Evolutionary conservation across 2,888 invertebrate species (phyloP).

Genomic region (Augiades crinisus): DNA sequence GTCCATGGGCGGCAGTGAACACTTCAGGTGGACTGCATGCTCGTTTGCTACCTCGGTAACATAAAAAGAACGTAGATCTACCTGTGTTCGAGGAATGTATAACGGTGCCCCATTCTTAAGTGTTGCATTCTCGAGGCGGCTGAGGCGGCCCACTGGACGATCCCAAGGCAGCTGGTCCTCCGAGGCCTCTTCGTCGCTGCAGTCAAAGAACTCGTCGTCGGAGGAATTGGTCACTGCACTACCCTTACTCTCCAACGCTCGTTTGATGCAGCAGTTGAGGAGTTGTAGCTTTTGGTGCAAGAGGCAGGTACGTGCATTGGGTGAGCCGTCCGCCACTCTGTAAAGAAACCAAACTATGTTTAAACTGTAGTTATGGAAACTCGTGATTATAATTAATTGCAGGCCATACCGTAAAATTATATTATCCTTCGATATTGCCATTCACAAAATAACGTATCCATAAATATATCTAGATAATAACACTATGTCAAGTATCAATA

Average conservation of each 20-base stretch:
- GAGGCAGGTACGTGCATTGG: slow-evolving; percentile 94
- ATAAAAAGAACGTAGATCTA: slow-evolving; percentile 30
- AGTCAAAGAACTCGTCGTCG: slow-evolving; percentile 91
- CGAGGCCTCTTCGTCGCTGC: slow-evolving; percentile 81
- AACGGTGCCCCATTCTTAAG: slow-evolving; percentile 67
- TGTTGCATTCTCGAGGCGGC: slow-evolving; percentile 57
- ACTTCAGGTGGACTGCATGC: no score
- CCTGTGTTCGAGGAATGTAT: slow-evolving; percentile 71
- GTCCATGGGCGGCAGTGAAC: no score
- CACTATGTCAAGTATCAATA: no score
- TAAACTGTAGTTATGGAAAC: not conserved
- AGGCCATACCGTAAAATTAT: no score
- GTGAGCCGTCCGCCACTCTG: slow-evolving; percentile 90
- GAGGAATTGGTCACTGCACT: slow-evolving; percentile 64
- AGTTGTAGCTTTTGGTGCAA: slow-evolving; percentile 97
- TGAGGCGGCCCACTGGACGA: slow-evolving; percentile 61
- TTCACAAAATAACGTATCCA: no score
- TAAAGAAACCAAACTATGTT: slow-evolving; percentile 38
- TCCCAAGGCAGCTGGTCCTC: slow-evolving; percentile 72
- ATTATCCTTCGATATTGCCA: no score
- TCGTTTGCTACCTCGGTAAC: no score
- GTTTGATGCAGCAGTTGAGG: slow-evolving; percentile 89
- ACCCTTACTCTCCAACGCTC: slow-evolving; percentile 72
- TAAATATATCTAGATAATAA: no score
- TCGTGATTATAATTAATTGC: no score